phyloP scores from a whole-genome alignment of 2,113 vertebrate species.

The Oryzias curvinotus region DNA sequence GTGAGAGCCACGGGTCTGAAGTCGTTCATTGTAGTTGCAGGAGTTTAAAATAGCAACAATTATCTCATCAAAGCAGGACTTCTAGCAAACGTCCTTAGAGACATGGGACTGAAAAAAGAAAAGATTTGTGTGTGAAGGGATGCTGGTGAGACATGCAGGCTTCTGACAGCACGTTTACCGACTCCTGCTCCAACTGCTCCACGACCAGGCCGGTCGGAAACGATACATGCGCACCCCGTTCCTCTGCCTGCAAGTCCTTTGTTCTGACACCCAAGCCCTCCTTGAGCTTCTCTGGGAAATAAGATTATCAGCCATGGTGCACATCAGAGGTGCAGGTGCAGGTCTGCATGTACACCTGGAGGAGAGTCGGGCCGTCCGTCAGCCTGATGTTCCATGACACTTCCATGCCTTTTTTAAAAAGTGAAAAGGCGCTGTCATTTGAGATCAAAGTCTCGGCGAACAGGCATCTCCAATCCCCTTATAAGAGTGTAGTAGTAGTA shows the following conservation, averaged over 20 bases:
- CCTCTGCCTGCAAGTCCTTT: slow-evolving; percentile 15
- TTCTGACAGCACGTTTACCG: too few relatives aligned
- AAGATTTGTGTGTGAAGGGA: too few relatives aligned
- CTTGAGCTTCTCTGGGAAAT: slow-evolving; percentile 6
- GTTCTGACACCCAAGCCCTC: slow-evolving; percentile 14
- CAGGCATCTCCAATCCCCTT: slow-evolving; percentile 42
- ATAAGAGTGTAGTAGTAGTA: too few relatives aligned
- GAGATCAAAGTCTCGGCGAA: slow-evolving; percentile 46
- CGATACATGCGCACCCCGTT: neutral
- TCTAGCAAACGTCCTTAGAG: too few relatives aligned
- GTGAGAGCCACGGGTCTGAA: too few relatives aligned
- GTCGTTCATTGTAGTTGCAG: too few relatives aligned
- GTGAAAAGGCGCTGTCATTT: slow-evolving; percentile 26
- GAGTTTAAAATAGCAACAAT: too few relatives aligned
- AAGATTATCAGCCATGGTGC: slow-evolving; percentile 30
- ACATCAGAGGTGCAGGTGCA: slow-evolving; percentile 29
- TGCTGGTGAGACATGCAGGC: too few relatives aligned
- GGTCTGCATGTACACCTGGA: slow-evolving; percentile 21
- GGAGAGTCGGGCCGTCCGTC: slow-evolving; percentile 12
- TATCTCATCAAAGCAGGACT: too few relatives aligned
- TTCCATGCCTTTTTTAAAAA: slow-evolving; percentile 3
- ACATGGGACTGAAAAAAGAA: too few relatives aligned
- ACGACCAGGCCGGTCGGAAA: neutral
- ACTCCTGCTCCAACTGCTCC: too few relatives aligned
- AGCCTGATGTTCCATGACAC: slow-evolving; percentile 24